Evolutionary conservation across 2,113 vertebrate genomes (phyloP), one percentile per base, ranked within the genome.

Genomic region (Camelus bactrianus): DNA sequence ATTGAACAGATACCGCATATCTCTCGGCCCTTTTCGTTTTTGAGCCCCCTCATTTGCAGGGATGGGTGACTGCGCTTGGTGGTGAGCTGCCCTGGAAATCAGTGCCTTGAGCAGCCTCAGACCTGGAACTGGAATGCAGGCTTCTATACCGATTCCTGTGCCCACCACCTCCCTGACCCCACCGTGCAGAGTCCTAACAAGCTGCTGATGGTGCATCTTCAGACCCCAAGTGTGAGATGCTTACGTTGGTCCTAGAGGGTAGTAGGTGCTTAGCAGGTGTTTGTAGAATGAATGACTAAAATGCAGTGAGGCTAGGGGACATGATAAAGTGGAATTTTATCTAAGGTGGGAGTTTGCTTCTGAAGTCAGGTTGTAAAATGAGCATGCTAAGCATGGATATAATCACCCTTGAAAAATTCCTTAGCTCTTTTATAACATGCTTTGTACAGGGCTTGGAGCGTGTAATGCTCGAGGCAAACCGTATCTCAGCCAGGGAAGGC

Each of bases 201-300:
- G 32, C 48, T 56, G 8, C 32, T 54, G 26, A 4, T 14, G 19
- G 52, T 48, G 7, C 16, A 2, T 85, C 20, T 50, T 65, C 58
- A 48, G 75, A 65, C 11, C 52, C 32, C 46, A 12, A 30, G 30
- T 2, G 0, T 20, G 8, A 2, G 1, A 0, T 46, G 58, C 42
- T 46, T 30, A 1, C 28, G 1, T 38, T 6, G 19, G 24, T 38
- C 15, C 42, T 70, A 26, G 38, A 22, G 30, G 42, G 7, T 17
- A 14, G 65, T 26, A 12, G n/a, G 14, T 69, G 46, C 42, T 73
- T 62, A 16, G 8, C 20, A 24, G 77, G 6, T 48, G 3, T 72
- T 64, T 54, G 30, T 35, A 79, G 65, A 76, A 20, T 88, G n/a
- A 65, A 26, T 46, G 46, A 69, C 28, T 38, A 11, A 94, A 67